Conservation (phyloP, 2,113 vertebrate genomes). For the Podiceps cristatus region DNA sequence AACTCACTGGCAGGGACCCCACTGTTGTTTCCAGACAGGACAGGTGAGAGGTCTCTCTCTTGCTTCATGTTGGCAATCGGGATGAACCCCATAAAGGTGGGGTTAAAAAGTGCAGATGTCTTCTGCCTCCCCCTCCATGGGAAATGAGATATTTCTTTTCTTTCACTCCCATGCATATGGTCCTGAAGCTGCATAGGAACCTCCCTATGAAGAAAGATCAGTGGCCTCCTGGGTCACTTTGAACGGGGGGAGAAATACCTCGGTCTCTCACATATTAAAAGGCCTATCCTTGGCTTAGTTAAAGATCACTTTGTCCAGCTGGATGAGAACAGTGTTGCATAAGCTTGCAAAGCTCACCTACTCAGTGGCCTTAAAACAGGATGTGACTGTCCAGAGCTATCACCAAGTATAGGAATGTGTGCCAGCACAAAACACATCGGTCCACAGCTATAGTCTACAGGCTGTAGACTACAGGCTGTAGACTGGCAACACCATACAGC, state of each 20-base stretch:
- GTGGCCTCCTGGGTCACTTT: neutral
- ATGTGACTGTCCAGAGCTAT: neutral
- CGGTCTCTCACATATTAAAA: neutral
- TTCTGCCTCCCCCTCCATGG: neutral
- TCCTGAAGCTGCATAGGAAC: neutral
- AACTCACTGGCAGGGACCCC: neutral
- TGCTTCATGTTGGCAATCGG: neutral
- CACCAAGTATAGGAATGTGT: rapidly evolving
- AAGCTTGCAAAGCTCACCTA: neutral
- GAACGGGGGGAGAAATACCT: neutral
- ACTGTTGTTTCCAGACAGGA: neutral
- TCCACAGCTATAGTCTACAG: neutral
- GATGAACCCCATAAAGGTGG: neutral
- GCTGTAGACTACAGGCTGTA: too few species aligned
- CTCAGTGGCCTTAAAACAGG: neutral
- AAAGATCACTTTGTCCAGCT: neutral
- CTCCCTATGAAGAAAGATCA: neutral
- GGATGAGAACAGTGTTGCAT: neutral
- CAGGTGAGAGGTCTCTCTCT: neutral
- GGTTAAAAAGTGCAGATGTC: rapidly evolving
- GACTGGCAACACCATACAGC: neutral
- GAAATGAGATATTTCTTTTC: neutral
- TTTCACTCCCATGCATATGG: neutral
- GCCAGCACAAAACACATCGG: neutral
- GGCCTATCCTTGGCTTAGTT: neutral